Conservation (phyloP, 1,140 invertebrate genomes). For the Zaprionus camerounensis region DNA sequence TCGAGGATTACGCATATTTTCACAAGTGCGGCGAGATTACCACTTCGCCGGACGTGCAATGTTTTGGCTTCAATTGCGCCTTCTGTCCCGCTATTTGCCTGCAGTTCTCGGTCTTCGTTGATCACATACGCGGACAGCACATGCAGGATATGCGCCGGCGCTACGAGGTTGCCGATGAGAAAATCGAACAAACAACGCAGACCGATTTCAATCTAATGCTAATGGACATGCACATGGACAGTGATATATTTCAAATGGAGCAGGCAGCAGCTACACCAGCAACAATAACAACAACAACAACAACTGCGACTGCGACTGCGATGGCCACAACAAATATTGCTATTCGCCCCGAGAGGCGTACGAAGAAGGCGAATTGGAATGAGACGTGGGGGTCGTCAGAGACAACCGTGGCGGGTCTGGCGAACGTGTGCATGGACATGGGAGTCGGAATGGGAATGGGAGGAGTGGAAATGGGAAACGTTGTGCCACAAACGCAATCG, state of each 20-base stretch:
- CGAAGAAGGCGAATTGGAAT: conserved; percentile 49
- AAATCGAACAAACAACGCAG: conserved; percentile 56
- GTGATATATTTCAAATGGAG: conserved; percentile 1
- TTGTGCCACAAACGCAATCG: conserved; percentile 26
- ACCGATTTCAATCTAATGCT: conserved; percentile 63
- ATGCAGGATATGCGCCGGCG: conserved; percentile 65
- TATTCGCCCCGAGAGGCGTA: conserved; percentile 43
- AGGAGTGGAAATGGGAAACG: conserved; percentile 27
- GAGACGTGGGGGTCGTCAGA: conserved; percentile 24
- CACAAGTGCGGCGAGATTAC: conserved; percentile 80
- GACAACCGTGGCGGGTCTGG: conserved; percentile 20
- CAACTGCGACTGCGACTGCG: neutral
- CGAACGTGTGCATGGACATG: conserved; percentile 45
- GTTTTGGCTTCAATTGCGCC: conserved; percentile 77
- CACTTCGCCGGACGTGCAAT: conserved; percentile 73
- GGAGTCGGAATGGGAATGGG: conserved; percentile 36
- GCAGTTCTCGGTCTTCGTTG: conserved; percentile 74
- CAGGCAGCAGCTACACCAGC: conserved; percentile 3
- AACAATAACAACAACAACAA: neutral
- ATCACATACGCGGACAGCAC: conserved; percentile 72
- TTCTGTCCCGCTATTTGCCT: conserved; percentile 79
- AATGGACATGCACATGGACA: conserved; percentile 59
- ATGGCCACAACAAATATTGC: conserved; percentile 33
- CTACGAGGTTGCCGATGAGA: conserved; percentile 54
- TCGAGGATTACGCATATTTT: conserved; percentile 75